These are phyloP conservation scores for Thripadectes ignobilis DNA, from an alignment of 2,797 vertebrate species.

Conservation along the genomic window DNA sequence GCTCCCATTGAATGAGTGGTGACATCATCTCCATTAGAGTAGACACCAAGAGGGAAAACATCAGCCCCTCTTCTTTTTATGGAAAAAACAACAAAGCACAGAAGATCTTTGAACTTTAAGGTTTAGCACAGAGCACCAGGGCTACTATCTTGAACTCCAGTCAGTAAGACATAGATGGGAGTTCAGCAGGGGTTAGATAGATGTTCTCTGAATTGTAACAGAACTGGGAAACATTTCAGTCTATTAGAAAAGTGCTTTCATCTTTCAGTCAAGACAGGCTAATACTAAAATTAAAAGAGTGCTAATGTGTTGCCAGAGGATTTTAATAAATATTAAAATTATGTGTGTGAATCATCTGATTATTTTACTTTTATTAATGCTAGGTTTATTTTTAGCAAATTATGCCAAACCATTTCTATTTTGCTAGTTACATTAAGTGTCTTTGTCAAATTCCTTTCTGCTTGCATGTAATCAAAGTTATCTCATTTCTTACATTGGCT, in stretches of 20 bases:
- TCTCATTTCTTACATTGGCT: not conserved
- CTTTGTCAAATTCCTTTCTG: not conserved
- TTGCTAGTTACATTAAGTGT: not conserved
- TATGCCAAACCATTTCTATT: not conserved
- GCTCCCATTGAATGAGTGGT: not conserved
- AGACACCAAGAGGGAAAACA: not conserved
- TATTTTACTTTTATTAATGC: conserved; percentile 32
- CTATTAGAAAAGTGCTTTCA: not conserved
- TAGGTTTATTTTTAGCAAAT: conserved; percentile 23
- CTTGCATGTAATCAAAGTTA: not conserved
- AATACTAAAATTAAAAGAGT: not conserved
- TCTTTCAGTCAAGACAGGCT: not conserved
- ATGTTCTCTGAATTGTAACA: not conserved
- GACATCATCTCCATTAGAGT: not conserved
- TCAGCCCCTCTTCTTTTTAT: not conserved
- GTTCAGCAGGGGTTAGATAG: not conserved
- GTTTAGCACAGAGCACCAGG: not conserved
- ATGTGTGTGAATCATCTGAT: not conserved
- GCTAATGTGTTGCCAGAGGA: not conserved
- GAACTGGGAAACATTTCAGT: not conserved
- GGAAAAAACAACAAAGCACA: not conserved
- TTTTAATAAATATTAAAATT: conserved; percentile 37
- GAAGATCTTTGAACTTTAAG: not conserved
- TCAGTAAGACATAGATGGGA: not conserved
- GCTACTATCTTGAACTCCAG: not conserved